Base-by-base conservation (phyloP, 2,888 invertebrate species). In the Cheiracanthium punctorium region DNA sequence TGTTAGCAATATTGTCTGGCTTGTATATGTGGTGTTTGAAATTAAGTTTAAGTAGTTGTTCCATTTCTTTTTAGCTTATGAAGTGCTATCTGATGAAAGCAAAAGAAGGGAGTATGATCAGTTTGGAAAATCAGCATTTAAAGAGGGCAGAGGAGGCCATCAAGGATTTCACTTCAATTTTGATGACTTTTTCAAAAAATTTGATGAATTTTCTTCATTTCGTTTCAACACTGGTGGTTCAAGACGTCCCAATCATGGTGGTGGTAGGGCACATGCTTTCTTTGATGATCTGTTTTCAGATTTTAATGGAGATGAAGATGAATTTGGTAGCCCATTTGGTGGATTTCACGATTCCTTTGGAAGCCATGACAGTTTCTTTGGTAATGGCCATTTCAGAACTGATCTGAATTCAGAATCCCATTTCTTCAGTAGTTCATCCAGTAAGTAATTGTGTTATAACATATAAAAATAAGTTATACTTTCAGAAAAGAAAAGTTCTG, bases 91-190 rank as follows among this genome's bases (percentile, higher is more conserved):
- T 29, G 92, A 93, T 89, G 89, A 90, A 14, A 91, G 92, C 1
- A 93, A 93, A 87, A 89, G 92, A 72, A 90, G 90, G 85, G 89
- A 91, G 41, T 93, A 93, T 89, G 93, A 93, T 89, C 90, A 90
- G 87, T 91, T 90, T 89, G 92, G 93, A 29, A 91, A 91, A 69
- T 90, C 90, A n/a, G 91, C 90, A n/a, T 90, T 90, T 76, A 14
- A 14, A 14, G 89, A 89, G 10, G 32, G 52, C 14, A 89, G 89
- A 33, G 89, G 89, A 58, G 90, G 89, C 14, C 90, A 90, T 28
- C 71, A 72, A 7, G 89, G 90, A n/a, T 90, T 91, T 81, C 90
- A 91, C 87, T 91, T 91, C 88, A 90, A 91, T 81, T 92, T 92
- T 82, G 90, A 92, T 84, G 92, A 92, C 75, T 92, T 92, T 88